A percentile compares a stretch with the other conserved stretches of the same genome.
Evolutionary conservation across 2,113 vertebrate genomes (phyloP).

Genomic region (Zeus faber): DNA sequence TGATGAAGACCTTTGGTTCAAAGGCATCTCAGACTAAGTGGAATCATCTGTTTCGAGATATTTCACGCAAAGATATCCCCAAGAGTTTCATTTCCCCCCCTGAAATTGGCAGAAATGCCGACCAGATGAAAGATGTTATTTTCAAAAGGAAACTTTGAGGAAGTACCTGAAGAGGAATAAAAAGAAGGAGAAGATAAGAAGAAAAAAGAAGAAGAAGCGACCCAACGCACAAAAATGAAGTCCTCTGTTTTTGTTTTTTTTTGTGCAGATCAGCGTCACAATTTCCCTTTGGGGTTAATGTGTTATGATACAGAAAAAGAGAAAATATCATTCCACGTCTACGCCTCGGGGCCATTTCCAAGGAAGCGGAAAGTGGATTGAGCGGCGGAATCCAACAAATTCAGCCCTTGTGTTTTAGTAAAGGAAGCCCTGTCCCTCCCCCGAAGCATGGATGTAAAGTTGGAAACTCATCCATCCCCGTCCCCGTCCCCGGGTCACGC

Average conservation of each 20-base stretch:
- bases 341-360: conserved; percentile 11
- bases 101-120: no score
- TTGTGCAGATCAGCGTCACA: not conserved
- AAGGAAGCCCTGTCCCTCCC: conserved; percentile 33
- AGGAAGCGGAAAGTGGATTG: conserved; percentile 11
- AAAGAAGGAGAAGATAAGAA: no score
- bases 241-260: no score
- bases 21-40: not conserved
- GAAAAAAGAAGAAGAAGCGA: not conserved
- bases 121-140: no score
- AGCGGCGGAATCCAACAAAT: conserved; percentile 48
- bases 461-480: conserved; percentile 41
- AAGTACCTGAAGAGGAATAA: no score
- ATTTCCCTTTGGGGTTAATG: conserved; percentile 20
- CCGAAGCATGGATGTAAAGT: conserved; percentile 45
- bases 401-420: conserved; percentile 24
- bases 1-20: not conserved
- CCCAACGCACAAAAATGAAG: not conserved
- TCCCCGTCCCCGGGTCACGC: conserved; percentile 36
- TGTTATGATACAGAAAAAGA: not conserved
- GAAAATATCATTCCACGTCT: conserved; percentile 15
- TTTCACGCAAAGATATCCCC: conserved; percentile 8
- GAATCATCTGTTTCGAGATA: not conserved
- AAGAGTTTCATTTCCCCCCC: conserved; percentile 7
- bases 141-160: no score